A percentile compares a stretch with the other conserved stretches of the same genome.
phyloP scores from a whole-genome alignment of 2,113 vertebrate genomes.

The Maccullochella peelii region DNA sequence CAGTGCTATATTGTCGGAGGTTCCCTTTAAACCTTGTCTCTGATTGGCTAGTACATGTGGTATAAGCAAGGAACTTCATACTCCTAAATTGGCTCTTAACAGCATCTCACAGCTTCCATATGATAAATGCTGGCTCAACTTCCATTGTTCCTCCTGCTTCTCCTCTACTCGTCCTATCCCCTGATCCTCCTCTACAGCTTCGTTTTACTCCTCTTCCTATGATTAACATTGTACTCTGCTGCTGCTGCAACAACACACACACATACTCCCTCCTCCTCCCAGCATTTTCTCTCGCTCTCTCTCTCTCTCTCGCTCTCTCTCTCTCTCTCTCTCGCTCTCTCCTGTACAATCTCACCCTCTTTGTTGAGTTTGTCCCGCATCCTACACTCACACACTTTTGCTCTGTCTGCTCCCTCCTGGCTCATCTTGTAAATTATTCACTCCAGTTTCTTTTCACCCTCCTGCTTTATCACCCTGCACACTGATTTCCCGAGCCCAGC shows the following conservation, averaged over 20 bases:
- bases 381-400: conserved; percentile 30
- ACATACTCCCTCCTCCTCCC: not conserved
- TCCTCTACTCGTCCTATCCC: not conserved
- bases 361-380: conserved; percentile 21
- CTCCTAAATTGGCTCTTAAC: not conserved
- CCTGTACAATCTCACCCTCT: not conserved
- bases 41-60: not conserved
- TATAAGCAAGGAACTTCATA: too few species aligned
- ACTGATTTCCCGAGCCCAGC: conserved; percentile 14
- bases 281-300: not conserved
- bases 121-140: not conserved
- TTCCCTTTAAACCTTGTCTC: not conserved
- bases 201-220: not conserved
- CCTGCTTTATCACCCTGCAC: conserved; percentile 40
- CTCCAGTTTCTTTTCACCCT: conserved; percentile 45
- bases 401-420: conserved; percentile 36
- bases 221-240: conserved; percentile 6
- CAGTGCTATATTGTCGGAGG: not conserved
- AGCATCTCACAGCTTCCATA: not conserved
- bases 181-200: not conserved
- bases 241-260: conserved; percentile 6
- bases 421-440: conserved; percentile 66
- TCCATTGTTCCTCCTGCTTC: not conserved
- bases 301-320: not conserved
- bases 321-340: not conserved